Percentiles rank a stretch among this genome's conserved stretches.
Evolutionary conservation across 2,797 vertebrate genomes (phyloP).

Genomic region (Anguilla anguilla): DNA sequence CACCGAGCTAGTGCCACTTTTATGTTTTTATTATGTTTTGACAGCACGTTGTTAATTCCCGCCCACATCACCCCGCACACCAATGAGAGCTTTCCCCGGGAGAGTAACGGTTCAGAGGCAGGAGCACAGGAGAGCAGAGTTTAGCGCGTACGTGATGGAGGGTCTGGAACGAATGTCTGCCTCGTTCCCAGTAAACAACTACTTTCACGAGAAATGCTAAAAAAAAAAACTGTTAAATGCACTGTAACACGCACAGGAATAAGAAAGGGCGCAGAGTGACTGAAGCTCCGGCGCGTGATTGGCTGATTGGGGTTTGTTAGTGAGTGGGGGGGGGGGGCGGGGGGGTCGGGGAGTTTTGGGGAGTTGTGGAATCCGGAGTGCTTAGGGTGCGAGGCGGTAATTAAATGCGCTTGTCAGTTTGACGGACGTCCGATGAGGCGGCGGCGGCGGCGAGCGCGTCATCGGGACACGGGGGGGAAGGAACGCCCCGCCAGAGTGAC

Average conservation of each 20-base stretch:
- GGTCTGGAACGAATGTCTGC: not conserved
- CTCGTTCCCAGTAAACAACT: not conserved
- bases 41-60: too few species aligned
- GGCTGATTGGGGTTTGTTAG: not conserved
- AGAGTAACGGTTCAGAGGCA: not conserved
- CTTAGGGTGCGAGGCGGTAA: not conserved
- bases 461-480: not conserved
- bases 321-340: not conserved
- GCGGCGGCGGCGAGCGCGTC: not conserved
- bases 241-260: too few species aligned
- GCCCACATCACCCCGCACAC: not conserved
- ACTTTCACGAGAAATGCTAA: too few species aligned
- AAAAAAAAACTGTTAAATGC: too few species aligned
- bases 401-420: not conserved
- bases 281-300: not conserved
- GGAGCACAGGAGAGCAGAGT: not conserved
- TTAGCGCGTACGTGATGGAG: not conserved
- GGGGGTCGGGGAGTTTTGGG: not conserved
- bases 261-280: too few species aligned
- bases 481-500: not conserved
- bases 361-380: not conserved
- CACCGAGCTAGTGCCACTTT: too few species aligned
- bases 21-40: too few species aligned
- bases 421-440: not conserved
- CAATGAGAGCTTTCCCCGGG: not conserved